Conservation (phyloP, 2,797 vertebrate species). For the Potorous gilbertii region DNA sequence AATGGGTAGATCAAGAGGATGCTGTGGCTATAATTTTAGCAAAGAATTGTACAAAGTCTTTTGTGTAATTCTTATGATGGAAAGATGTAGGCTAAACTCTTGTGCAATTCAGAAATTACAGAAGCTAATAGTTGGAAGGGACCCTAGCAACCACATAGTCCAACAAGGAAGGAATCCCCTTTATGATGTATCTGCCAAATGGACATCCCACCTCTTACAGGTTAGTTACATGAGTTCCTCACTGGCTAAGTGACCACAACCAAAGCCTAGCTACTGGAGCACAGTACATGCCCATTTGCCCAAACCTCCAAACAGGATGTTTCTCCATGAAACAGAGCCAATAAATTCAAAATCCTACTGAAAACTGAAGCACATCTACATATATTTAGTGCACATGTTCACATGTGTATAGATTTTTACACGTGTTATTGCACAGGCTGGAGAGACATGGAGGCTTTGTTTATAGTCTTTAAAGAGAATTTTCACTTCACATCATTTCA, state of each 20-base stretch:
- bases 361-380: neutral
- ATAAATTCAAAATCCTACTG: neutral
- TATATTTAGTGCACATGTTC: neutral
- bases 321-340: neutral
- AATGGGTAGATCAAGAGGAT: neutral
- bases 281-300: neutral
- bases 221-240: neutral
- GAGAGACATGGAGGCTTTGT: neutral
- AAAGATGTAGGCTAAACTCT: neutral
- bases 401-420: neutral
- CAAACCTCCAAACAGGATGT: neutral
- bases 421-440: neutral
- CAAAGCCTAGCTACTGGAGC: neutral
- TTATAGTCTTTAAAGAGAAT: neutral
- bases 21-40: neutral
- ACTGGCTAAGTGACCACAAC: neutral
- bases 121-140: neutral
- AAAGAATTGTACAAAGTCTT: neutral
- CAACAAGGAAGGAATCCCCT: neutral
- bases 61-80: neutral
- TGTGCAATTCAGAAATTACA: neutral
- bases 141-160: neutral
- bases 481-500: neutral
- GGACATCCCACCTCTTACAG: neutral
- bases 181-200: neutral